Percentiles rank a stretch among this genome's conserved stretches.
phyloP scores from a whole-genome alignment of 2,797 vertebrate species.

The Eulemur coronatus region DNA sequence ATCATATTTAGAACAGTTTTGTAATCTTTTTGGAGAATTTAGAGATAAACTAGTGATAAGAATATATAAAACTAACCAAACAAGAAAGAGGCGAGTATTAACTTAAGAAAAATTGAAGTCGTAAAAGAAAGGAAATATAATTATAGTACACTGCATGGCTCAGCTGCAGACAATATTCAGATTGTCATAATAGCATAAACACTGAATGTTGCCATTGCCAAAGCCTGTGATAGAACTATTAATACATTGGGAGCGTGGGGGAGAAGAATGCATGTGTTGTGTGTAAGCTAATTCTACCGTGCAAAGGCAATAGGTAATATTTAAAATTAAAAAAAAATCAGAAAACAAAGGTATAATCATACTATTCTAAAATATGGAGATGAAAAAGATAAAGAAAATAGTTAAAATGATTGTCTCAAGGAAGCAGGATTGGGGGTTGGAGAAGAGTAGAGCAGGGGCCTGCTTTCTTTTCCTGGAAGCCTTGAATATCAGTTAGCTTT shows the following conservation, averaged over 20 bases:
- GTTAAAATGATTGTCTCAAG: neutral
- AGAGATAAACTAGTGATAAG: neutral
- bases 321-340: neutral
- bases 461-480: neutral
- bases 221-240: neutral
- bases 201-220: neutral
- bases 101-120: neutral
- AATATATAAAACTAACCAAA: neutral
- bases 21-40: neutral
- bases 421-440: neutral
- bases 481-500: neutral
- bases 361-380: neutral
- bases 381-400: neutral
- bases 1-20: neutral
- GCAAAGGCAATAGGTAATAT: neutral
- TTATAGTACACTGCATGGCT: neutral
- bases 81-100: neutral
- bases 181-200: neutral
- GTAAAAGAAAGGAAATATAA: neutral
- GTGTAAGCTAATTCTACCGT: neutral
- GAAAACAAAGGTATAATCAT: neutral
- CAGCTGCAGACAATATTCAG: neutral
- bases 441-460: fast-evolving
- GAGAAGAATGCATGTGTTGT: neutral
- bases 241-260: neutral